Evolutionary conservation across 2,797 vertebrate genomes (phyloP).

Genomic region (Parauchenoglanis ngamensis): DNA sequence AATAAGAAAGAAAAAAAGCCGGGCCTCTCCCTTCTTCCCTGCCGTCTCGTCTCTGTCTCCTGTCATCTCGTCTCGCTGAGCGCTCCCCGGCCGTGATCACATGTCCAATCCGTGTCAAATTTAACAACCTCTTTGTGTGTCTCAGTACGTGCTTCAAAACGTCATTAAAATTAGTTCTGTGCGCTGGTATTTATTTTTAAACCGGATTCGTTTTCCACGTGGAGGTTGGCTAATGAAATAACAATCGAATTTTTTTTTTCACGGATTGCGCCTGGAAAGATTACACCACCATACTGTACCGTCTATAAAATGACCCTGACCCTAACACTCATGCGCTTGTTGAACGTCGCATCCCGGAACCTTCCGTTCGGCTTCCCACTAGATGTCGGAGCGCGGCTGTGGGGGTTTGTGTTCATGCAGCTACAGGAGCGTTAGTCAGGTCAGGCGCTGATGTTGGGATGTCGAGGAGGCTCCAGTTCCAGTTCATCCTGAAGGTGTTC

Average conservation of each 20-base stretch:
- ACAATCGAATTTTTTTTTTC: background rate
- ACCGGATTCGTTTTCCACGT: background rate
- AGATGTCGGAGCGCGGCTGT: no score
- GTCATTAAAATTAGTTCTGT: background rate
- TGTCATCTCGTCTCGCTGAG: slow-evolving; percentile 45
- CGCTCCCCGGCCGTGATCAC: slow-evolving; percentile 24
- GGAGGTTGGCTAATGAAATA: background rate
- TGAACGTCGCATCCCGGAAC: no score
- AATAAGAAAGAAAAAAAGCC: slow-evolving; percentile 15
- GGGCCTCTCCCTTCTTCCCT: slow-evolving; percentile 41
- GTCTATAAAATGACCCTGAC: no score
- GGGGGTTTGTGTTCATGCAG: no score
- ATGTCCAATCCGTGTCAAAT: background rate
- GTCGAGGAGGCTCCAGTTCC: no score
- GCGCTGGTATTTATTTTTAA: background rate
- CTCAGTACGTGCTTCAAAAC: background rate
- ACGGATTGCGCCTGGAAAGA: background rate
- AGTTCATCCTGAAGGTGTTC: no score
- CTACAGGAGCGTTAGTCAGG: no score
- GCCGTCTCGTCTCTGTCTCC: slow-evolving; percentile 42
- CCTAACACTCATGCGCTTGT: no score
- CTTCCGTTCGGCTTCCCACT: no score
- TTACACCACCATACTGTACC: background rate
- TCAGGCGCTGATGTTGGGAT: no score
- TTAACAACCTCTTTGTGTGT: background rate